Evolutionary conservation across 2,888 invertebrate genomes (phyloP).

Genomic region (Athalia circularis): DNA sequence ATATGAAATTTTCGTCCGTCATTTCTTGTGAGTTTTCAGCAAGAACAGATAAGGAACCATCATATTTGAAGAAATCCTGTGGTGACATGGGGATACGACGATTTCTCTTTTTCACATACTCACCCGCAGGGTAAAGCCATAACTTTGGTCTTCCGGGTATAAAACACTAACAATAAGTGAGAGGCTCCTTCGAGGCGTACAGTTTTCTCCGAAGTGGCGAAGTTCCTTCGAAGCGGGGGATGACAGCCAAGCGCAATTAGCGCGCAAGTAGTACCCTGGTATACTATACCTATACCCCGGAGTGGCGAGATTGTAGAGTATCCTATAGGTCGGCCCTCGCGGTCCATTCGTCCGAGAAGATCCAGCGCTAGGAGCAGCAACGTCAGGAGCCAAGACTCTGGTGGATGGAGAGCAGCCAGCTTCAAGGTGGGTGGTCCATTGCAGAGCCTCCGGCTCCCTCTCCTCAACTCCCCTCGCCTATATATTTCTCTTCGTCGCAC

Average conservation of each 20-base stretch:
- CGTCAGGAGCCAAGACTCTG: slow-evolving; percentile 42
- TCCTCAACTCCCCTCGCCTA: slow-evolving; percentile 46
- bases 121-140: too few relatives aligned
- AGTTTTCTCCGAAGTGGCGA: too few relatives aligned
- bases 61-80: too few relatives aligned
- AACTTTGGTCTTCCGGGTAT: too few relatives aligned
- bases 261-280: slow-evolving; percentile 29
- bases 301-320: neutral
- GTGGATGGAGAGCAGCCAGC: slow-evolving; percentile 44
- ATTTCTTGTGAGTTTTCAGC: too few relatives aligned
- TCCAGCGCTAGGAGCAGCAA: slow-evolving; percentile 41
- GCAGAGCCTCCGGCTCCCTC: slow-evolving; percentile 57
- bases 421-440: slow-evolving; percentile 60
- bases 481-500: slow-evolving; percentile 38
- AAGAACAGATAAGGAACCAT: too few relatives aligned
- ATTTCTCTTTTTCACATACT: too few relatives aligned
- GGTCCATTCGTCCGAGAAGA: slow-evolving; percentile 43
- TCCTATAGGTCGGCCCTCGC: neutral
- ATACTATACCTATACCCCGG: neutral
- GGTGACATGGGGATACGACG: too few relatives aligned
- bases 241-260: slow-evolving; percentile 25
- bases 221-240: neutral
- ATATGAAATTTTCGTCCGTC: neutral
- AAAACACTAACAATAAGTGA: neutral
- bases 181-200: neutral